Evolutionary conservation across 2,888 invertebrate genomes (phyloP).

Genomic region (Acanthosoma haemorrhoidale): DNA sequence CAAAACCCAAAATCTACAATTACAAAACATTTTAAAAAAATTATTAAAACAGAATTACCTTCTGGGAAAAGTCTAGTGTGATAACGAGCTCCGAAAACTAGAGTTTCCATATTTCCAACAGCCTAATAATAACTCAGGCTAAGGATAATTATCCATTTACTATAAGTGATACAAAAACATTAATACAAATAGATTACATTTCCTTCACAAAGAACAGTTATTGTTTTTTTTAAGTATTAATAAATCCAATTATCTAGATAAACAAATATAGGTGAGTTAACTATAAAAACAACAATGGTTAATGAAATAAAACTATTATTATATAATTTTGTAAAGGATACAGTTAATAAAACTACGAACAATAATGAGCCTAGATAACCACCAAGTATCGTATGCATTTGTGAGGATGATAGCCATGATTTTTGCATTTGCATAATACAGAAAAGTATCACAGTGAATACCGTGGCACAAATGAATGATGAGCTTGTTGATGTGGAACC

Average conservation of each 20-base stretch:
- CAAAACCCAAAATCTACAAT: too few relatives aligned
- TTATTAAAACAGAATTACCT: conserved; percentile 47
- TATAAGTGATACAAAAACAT: too few relatives aligned
- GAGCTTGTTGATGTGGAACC: conserved; percentile 45
- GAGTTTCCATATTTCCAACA: conserved; percentile 79
- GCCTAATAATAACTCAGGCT: conserved; percentile 56
- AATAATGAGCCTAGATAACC: conserved; percentile 83
- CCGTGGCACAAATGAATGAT: conserved; percentile 71
- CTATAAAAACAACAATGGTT: neutral
- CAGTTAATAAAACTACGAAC: conserved; percentile 78
- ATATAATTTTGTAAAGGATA: conserved; percentile 51
- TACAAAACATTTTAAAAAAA: too few relatives aligned
- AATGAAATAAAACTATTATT: neutral
- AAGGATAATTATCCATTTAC: conserved; percentile 13
- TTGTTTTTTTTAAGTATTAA: neutral
- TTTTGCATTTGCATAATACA: conserved; percentile 91
- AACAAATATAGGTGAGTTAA: neutral
- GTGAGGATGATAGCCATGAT: conserved; percentile 69
- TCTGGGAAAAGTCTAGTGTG: conserved; percentile 84
- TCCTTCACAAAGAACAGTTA: too few relatives aligned
- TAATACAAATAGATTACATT: too few relatives aligned
- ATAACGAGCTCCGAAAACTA: conserved; percentile 79
- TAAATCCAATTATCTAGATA: neutral
- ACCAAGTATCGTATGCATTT: conserved; percentile 78
- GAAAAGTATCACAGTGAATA: conserved; percentile 75